Conservation (phyloP, 1,140 invertebrate species). For the Drosophila tropicalis region DNA sequence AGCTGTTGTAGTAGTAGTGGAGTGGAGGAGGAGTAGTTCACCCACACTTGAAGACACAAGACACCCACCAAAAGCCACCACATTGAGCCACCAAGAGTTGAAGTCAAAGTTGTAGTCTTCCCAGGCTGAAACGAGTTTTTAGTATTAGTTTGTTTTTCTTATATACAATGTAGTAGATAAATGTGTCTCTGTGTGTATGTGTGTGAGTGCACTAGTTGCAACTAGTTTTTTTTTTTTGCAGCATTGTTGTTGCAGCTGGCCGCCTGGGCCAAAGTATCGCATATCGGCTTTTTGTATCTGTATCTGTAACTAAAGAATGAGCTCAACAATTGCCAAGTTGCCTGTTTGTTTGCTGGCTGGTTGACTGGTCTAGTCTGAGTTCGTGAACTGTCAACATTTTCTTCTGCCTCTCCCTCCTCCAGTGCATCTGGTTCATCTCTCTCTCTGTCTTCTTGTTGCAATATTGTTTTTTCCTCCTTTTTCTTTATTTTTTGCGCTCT, state of each 20-base stretch:
- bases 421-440: neutral
- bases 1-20: neutral
- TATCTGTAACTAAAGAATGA: constrained; percentile 67
- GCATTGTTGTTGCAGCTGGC: constrained; percentile 51
- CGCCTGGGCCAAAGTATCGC: constrained; percentile 49
- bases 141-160: constrained; percentile 19
- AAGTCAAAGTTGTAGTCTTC: constrained; percentile 6
- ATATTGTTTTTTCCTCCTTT: constrained; percentile 12
- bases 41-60: constrained; percentile 13
- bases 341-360: constrained; percentile 7
- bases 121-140: constrained; percentile 46
- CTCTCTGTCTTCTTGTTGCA: constrained; percentile 17
- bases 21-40: constrained; percentile 16
- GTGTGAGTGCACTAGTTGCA: constrained; percentile 67
- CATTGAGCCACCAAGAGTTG: neutral
- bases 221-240: constrained; percentile 59
- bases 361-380: constrained; percentile 37
- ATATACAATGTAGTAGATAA: neutral
- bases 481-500: constrained; percentile 54
- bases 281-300: constrained; percentile 57
- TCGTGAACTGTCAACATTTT: constrained; percentile 76
- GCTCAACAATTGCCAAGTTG: constrained; percentile 45
- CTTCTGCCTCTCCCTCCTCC: constrained; percentile 31
- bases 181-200: constrained; percentile 21
- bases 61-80: constrained; percentile 11